phyloP scores from a whole-genome alignment of 23 tunicate genomes.

The Styela plicata region DNA sequence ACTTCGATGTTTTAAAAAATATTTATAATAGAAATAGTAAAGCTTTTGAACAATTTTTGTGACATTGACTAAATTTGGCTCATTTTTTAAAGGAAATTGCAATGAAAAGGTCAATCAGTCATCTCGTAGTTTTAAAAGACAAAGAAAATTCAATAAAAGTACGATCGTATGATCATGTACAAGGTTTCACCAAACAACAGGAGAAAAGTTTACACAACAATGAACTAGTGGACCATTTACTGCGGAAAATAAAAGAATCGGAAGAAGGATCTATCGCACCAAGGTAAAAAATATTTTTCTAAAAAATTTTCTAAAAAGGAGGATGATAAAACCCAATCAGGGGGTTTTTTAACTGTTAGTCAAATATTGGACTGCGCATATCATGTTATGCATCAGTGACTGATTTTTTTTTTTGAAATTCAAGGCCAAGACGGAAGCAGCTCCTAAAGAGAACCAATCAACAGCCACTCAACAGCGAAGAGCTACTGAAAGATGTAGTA shows the following conservation, averaged over 20 bases:
- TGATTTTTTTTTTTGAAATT: too few relatives aligned
- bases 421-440: too few relatives aligned
- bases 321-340: too few relatives aligned
- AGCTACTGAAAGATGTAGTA: too few relatives aligned
- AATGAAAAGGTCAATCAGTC: conserved; percentile 40
- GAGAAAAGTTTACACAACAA: conserved; percentile 45
- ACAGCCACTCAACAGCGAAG: too few relatives aligned
- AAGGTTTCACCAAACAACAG: conserved; percentile 21
- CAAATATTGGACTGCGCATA: too few relatives aligned
- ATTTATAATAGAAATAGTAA: background rate
- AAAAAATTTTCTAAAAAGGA: too few relatives aligned
- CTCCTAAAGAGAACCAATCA: too few relatives aligned
- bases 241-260: conserved; percentile 27
- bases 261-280: conserved; percentile 15
- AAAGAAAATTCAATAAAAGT: conserved; percentile 28
- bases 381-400: too few relatives aligned
- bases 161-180: conserved; percentile 8
- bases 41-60: background rate
- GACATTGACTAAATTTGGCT: background rate
- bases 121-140: conserved; percentile 60
- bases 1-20: background rate
- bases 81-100: conserved; percentile 43
- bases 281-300: too few relatives aligned
- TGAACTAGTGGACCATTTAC: conserved; percentile 51
- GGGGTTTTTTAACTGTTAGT: too few relatives aligned